A percentile compares a stretch with the other conserved stretches of the same genome.
Conservation (phyloP, 2,113 vertebrate genomes). For the Plecturocebus donacophilus region DNA sequence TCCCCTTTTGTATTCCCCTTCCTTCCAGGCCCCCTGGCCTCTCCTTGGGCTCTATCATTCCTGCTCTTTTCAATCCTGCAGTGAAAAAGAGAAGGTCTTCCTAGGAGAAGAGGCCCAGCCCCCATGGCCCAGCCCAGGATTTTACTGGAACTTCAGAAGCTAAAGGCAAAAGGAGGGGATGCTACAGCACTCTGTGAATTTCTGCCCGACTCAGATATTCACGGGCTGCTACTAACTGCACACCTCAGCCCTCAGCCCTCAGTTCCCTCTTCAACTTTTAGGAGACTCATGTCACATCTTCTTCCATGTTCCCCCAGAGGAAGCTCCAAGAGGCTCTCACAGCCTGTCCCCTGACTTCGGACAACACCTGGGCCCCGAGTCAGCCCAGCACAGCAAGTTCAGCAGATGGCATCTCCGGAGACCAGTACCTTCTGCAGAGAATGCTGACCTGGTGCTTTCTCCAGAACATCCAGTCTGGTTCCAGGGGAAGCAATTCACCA, state of each 20-base stretch:
- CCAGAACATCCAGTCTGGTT: background rate
- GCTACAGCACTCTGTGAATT: accelerated
- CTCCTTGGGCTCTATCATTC: background rate
- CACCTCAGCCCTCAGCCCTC: background rate
- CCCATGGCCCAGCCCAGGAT: background rate
- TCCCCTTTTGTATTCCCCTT: background rate
- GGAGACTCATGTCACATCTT: background rate
- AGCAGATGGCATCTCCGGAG: background rate
- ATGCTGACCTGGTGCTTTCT: background rate
- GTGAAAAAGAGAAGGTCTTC: background rate
- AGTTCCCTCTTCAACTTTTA: background rate
- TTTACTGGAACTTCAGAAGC: background rate
- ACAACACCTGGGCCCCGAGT: background rate
- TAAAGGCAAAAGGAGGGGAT: background rate
- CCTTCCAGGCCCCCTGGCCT: background rate
- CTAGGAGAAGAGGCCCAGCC: background rate
- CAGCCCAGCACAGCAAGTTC: background rate
- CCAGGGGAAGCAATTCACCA: background rate
- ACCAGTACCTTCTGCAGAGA: background rate
- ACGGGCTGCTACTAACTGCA: background rate
- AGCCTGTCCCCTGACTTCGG: background rate
- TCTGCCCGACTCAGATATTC: background rate
- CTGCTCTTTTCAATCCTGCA: background rate
- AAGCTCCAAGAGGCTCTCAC: background rate
- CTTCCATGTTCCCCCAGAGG: background rate